Conservation (phyloP, 2,113 vertebrate species). For the Semnornis frantzii region DNA sequence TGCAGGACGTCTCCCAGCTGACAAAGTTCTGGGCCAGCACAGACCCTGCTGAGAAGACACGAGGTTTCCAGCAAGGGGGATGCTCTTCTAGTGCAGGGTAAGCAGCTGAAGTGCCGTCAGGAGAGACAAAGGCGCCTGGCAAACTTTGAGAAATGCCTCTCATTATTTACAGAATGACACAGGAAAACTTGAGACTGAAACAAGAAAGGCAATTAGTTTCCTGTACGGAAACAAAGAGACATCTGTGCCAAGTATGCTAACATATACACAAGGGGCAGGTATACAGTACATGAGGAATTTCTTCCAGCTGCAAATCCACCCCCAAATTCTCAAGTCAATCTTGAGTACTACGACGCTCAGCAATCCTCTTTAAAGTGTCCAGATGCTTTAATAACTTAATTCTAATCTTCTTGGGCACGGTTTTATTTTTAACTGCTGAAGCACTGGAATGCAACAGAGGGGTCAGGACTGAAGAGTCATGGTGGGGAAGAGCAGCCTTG, state of each 20-base stretch:
- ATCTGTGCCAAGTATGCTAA: conserved; percentile 74
- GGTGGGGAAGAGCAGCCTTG: background rate
- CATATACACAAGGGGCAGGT: conserved; percentile 73
- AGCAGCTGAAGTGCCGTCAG: conserved; percentile 18
- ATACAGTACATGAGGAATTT: conserved; percentile 65
- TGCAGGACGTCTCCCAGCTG: background rate
- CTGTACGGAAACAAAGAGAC: conserved; percentile 78
- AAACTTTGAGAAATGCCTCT: conserved; percentile 70
- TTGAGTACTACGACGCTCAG: conserved; percentile 52
- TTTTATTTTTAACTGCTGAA: conserved; percentile 61
- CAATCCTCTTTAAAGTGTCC: conserved; percentile 56
- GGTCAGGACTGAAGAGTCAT: background rate
- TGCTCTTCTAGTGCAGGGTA: background rate
- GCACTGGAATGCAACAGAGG: conserved; percentile 11
- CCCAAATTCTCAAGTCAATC: conserved; percentile 67
- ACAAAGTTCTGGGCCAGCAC: background rate
- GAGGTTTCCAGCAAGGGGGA: background rate
- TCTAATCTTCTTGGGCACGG: conserved; percentile 23
- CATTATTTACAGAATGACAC: conserved; percentile 65
- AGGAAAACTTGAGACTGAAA: conserved; percentile 72
- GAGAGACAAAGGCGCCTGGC: conserved; percentile 52
- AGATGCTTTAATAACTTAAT: conserved; percentile 68
- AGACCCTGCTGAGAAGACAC: background rate
- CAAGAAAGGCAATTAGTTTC: conserved; percentile 77
- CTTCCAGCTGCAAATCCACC: conserved; percentile 67